These are phyloP conservation scores for Drosophila persimilis DNA, from an alignment of 1,140 invertebrate species.

Conservation along the genomic window DNA sequence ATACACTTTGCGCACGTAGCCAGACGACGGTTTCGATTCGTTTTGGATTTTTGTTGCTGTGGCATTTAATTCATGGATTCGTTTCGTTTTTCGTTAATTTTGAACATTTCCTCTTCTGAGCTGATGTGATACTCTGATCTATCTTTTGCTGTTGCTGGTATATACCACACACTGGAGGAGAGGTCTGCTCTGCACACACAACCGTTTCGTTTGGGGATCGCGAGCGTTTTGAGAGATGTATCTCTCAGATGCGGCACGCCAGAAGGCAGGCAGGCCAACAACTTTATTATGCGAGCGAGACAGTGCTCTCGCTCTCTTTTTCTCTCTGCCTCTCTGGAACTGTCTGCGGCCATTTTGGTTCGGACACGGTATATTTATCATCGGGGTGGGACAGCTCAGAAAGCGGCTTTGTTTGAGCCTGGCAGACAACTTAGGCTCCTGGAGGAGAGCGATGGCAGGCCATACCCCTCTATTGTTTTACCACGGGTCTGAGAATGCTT, in stretches of 20 bases:
- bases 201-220: slow-evolving; percentile 78
- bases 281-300: slow-evolving; percentile 65
- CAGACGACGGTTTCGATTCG: slow-evolving; percentile 38
- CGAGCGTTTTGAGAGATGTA: slow-evolving; percentile 74
- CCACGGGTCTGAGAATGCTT: slow-evolving; percentile 27
- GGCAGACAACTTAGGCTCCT: no score
- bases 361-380: no score
- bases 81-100: slow-evolving; percentile 36
- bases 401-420: no score
- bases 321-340: slow-evolving; percentile 24
- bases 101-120: slow-evolving; percentile 8
- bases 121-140: slow-evolving; percentile 16
- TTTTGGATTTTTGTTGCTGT: slow-evolving; percentile 35
- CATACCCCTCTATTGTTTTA: no score
- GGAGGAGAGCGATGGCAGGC: no score
- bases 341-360: slow-evolving; percentile 72
- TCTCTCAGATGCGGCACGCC: slow-evolving; percentile 54
- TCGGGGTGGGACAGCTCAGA: no score
- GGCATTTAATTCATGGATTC: slow-evolving; percentile 59
- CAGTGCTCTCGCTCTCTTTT: slow-evolving; percentile 1
- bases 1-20: slow-evolving; percentile 66
- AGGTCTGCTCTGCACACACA: slow-evolving; percentile 55
- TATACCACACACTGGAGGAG: slow-evolving; percentile 29
- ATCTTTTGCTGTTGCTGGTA: slow-evolving; percentile 15
- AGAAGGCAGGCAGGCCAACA: slow-evolving; percentile 47